These are phyloP conservation scores for Dicerorhinus sumatrensis DNA, from an alignment of 2,113 vertebrate genomes.

Conservation along the genomic window DNA sequence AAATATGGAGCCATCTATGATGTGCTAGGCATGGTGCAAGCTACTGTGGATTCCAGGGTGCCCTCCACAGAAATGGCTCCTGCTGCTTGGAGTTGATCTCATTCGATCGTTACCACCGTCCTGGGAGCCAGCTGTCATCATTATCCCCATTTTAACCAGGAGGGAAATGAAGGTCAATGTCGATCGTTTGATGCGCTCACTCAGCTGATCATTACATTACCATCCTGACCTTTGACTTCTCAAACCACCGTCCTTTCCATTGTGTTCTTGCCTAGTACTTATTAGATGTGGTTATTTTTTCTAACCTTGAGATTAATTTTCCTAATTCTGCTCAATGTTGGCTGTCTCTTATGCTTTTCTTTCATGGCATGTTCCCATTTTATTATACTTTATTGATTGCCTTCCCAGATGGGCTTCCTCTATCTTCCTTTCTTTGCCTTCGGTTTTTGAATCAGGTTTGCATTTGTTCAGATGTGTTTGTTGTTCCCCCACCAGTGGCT, in stretches of 20 bases:
- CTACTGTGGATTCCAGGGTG: background rate
- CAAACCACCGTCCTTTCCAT: background rate
- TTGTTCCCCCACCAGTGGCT: background rate
- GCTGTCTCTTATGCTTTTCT: background rate
- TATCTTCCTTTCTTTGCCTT: background rate
- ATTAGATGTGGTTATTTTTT: background rate
- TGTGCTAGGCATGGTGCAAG: background rate
- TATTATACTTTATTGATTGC: background rate
- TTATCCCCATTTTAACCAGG: background rate
- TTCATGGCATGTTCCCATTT: background rate
- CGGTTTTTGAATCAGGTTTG: slow-evolving; percentile 1
- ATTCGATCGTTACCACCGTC: accelerated
- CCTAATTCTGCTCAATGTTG: background rate
- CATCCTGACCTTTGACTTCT: background rate
- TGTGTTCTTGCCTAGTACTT: background rate
- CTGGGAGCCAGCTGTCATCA: background rate
- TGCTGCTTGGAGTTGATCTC: background rate
- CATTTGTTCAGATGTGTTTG: background rate
- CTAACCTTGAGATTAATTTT: background rate
- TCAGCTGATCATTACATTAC: background rate
- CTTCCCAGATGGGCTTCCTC: background rate
- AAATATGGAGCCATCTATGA: background rate
- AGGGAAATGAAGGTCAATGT: background rate
- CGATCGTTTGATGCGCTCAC: background rate
- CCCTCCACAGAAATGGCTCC: accelerated